Conservation (phyloP, 2,113 vertebrate species). For the Calidris pugnax region DNA sequence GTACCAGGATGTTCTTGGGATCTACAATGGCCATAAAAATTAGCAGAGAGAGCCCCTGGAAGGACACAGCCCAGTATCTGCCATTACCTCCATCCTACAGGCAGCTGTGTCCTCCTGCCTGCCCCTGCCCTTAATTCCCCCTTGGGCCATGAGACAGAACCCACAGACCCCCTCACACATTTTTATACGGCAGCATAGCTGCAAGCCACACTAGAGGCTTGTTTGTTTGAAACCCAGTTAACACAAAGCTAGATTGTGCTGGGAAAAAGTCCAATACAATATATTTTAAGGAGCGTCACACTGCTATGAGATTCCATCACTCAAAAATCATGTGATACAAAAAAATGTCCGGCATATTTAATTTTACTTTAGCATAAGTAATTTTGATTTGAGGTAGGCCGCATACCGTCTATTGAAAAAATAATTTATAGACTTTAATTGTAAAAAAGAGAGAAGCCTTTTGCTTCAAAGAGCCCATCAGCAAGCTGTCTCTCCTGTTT, state of each 20-base stretch:
- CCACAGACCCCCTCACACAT: background rate
- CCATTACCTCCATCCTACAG: background rate
- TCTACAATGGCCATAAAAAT: background rate
- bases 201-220: background rate
- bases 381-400: slow-evolving; percentile 64
- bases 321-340: background rate
- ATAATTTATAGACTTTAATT: slow-evolving; percentile 76
- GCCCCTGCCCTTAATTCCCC: background rate
- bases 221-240: background rate
- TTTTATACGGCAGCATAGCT: background rate
- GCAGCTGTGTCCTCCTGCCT: background rate
- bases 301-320: background rate
- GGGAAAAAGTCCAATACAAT: background rate
- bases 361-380: slow-evolving; percentile 58
- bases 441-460: slow-evolving; percentile 68
- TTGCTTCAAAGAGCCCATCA: slow-evolving; percentile 78
- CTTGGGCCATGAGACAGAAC: background rate
- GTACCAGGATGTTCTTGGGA: background rate
- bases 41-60: background rate
- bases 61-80: background rate
- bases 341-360: background rate
- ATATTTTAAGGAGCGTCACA: background rate
- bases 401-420: slow-evolving; percentile 51
- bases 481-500: slow-evolving; percentile 78
- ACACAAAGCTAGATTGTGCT: background rate